Evolutionary conservation across 2,888 invertebrate genomes (phyloP).

Genomic region (Hofmannophila pseudospretella): DNA sequence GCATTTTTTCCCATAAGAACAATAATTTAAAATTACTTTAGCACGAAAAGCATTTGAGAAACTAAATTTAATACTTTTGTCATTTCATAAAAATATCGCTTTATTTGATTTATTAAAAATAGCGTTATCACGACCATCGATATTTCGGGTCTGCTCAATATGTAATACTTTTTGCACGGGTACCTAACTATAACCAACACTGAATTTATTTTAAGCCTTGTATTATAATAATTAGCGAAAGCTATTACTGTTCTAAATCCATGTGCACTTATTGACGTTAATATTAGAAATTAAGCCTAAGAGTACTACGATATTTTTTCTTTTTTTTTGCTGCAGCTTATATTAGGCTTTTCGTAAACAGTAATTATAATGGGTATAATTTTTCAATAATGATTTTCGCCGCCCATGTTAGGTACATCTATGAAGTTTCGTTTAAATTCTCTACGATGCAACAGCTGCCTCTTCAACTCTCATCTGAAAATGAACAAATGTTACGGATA

Average conservation of each 20-base stretch:
- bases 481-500: too few species aligned
- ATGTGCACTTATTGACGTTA: slow-evolving; percentile 71
- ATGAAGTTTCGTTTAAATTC: slow-evolving; percentile 72
- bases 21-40: slow-evolving; percentile 35
- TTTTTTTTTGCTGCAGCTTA: slow-evolving; percentile 65
- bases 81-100: slow-evolving; percentile 71
- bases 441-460: slow-evolving; percentile 56
- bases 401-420: slow-evolving; percentile 69
- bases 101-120: slow-evolving; percentile 51
- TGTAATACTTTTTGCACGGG: slow-evolving; percentile 61
- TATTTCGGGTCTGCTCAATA: slow-evolving; percentile 42
- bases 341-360: slow-evolving; percentile 72
- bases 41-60: slow-evolving; percentile 44
- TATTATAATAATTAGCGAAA: slow-evolving; percentile 54
- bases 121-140: slow-evolving; percentile 52
- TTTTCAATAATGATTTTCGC: slow-evolving; percentile 65
- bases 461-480: slow-evolving; percentile 78
- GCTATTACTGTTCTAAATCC: slow-evolving; percentile 64
- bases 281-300: slow-evolving; percentile 70
- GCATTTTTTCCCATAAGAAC: slow-evolving; percentile 52
- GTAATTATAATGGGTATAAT: slow-evolving; percentile 65
- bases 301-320: slow-evolving; percentile 63
- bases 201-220: slow-evolving; percentile 54
- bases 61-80: slow-evolving; percentile 71
- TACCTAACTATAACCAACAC: slow-evolving; percentile 47